phyloP scores from a whole-genome alignment of 1,140 invertebrate species.

The honey bee (Apis mellifera) region Amel_HAv3.1 CM009934.2:3029501-3030000 shows the following conservation, averaged over 20 bases:
- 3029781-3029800: not conserved
- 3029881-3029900: conserved; percentile 45
- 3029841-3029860: not conserved
- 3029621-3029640: not conserved
- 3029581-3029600: too few species aligned
- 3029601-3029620: too few species aligned
- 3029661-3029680: conserved; percentile 4
- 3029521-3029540: too few species aligned
- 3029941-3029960: not conserved
- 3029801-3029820: not conserved
- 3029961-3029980: conserved; percentile 64
- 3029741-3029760: conserved; percentile 6
- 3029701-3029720: not conserved
- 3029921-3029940: conserved; percentile 7
- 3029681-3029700: not conserved
- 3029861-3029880: not conserved
- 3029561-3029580: too few species aligned
- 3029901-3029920: conserved; percentile 61
- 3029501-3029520: too few species aligned
- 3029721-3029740: not conserved
- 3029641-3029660: conserved; percentile 10
- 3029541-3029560: too few species aligned
- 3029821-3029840: too few species aligned
- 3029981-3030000: conserved; percentile 75
- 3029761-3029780: too few species aligned